These are phyloP conservation scores for Nibea albiflora DNA, from an alignment of 2,113 vertebrate species.

Conservation along the genomic window DNA sequence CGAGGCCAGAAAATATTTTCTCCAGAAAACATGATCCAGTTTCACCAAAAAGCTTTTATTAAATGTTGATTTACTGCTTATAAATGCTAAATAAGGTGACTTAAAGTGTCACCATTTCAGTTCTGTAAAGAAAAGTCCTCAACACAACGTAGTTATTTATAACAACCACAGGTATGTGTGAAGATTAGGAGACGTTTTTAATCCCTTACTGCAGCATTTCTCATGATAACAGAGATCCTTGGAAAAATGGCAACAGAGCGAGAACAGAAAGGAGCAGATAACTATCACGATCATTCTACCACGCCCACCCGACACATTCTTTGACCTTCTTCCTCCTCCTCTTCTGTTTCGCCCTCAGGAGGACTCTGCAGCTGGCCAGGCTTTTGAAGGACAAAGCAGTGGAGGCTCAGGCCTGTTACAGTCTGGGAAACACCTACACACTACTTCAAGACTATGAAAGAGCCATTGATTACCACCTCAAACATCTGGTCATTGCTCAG, in stretches of 20 bases:
- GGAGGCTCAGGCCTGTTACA: conserved; percentile 98
- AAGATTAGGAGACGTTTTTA: background rate
- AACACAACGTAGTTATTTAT: background rate
- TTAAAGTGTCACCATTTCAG: background rate
- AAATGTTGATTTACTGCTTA: background rate
- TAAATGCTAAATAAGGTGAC: background rate
- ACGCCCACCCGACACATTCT: conserved; percentile 58
- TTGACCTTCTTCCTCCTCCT: conserved; percentile 55
- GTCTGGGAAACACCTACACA: conserved; percentile 96
- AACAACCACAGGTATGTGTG: background rate
- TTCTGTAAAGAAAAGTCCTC: background rate
- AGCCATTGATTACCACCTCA: conserved; percentile 96
- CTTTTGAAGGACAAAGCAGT: conserved; percentile 94
- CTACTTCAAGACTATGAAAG: conserved; percentile 95
- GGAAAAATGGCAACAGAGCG: conserved; percentile 24
- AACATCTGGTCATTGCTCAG: conserved; percentile 95
- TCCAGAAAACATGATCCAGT: too few relatives aligned
- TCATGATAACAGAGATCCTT: background rate
- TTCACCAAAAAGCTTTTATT: background rate
- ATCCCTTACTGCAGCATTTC: background rate
- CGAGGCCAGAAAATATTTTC: too few relatives aligned
- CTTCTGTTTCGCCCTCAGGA: conserved; percentile 79
- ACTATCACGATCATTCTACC: conserved; percentile 57
- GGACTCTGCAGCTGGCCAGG: conserved; percentile 91
- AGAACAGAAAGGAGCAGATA: conserved; percentile 41